Percentiles rank a stretch among this genome's conserved stretches.
Conservation (phyloP, 1,140 invertebrate species). For the Drosophila asahinai region DNA sequence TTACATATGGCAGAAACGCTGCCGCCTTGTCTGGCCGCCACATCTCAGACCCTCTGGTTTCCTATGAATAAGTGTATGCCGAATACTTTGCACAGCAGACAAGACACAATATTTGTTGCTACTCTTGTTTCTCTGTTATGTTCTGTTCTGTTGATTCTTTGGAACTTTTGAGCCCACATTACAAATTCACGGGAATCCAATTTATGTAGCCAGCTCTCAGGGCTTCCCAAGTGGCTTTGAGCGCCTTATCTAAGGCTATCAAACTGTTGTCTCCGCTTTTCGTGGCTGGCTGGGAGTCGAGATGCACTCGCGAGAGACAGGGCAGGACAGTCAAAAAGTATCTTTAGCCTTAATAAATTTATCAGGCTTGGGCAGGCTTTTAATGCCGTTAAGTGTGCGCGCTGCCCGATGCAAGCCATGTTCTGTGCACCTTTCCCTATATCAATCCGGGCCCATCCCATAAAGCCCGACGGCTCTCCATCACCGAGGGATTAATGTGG, state of each 20-base stretch:
- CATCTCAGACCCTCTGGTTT: constrained; percentile 45
- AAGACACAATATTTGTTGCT: constrained; percentile 57
- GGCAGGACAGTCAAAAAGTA: not conserved
- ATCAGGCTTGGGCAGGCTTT: constrained; percentile 19
- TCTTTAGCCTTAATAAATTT: constrained; percentile 20
- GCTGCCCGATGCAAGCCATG: constrained; percentile 15
- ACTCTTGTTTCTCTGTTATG: constrained; percentile 32
- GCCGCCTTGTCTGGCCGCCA: constrained; percentile 48
- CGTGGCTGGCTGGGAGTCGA: not conserved
- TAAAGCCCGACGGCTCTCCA: constrained; percentile 27
- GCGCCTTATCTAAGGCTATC: constrained; percentile 66
- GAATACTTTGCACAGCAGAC: constrained; percentile 49
- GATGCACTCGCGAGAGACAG: not conserved
- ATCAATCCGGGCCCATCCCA: constrained; percentile 29
- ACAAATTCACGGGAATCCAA: constrained; percentile 80
- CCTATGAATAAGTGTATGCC: constrained; percentile 59
- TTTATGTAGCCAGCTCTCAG: constrained; percentile 60
- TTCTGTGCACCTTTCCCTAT: constrained; percentile 14
- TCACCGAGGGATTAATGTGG: constrained; percentile 5
- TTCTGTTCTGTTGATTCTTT: constrained; percentile 41
- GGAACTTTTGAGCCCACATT: constrained; percentile 78
- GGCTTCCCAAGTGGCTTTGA: constrained; percentile 40
- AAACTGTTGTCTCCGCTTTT: constrained; percentile 40
- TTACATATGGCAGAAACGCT: constrained; percentile 49
- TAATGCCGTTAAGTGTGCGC: constrained; percentile 22